These are phyloP conservation scores for Phania funesta DNA, from an alignment of 2,888 invertebrate species.

Conservation along the genomic window DNA sequence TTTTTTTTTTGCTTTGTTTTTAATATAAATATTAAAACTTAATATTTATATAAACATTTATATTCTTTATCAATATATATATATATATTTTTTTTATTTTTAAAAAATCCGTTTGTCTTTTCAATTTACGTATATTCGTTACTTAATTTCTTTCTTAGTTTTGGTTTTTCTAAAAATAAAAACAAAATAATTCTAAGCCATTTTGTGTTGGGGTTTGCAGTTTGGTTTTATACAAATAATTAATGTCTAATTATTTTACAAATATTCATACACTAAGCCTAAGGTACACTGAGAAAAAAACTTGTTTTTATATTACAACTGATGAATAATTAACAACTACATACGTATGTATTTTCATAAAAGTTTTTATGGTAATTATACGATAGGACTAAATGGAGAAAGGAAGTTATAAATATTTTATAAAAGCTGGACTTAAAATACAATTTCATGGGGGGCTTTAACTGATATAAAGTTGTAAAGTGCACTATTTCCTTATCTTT, in stretches of 20 bases:
- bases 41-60: slow-evolving; percentile 65
- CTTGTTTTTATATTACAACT: slow-evolving; percentile 6
- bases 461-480: not conserved
- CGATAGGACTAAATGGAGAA: not conserved
- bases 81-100: slow-evolving; percentile 42
- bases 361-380: not conserved
- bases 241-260: slow-evolving; percentile 65
- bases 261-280: slow-evolving; percentile 72
- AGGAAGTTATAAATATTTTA: not conserved
- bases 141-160: slow-evolving; percentile 62
- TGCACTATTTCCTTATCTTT: not conserved
- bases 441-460: too few species aligned
- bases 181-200: slow-evolving; percentile 70
- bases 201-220: slow-evolving; percentile 60
- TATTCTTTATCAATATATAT: slow-evolving; percentile 51
- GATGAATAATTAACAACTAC: slow-evolving; percentile 35
- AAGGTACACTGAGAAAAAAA: slow-evolving; percentile 73
- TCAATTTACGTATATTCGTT: slow-evolving; percentile 78
- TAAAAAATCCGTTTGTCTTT: slow-evolving; percentile 69
- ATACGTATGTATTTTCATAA: slow-evolving; percentile 6
- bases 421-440: too few species aligned
- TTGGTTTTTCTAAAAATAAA: not conserved
- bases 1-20: slow-evolving; percentile 14
- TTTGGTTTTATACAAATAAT: slow-evolving; percentile 32
- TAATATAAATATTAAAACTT: slow-evolving; percentile 60